phyloP scores from a whole-genome alignment of 2,113 vertebrate species.

The Tragelaphus scriptus region DNA sequence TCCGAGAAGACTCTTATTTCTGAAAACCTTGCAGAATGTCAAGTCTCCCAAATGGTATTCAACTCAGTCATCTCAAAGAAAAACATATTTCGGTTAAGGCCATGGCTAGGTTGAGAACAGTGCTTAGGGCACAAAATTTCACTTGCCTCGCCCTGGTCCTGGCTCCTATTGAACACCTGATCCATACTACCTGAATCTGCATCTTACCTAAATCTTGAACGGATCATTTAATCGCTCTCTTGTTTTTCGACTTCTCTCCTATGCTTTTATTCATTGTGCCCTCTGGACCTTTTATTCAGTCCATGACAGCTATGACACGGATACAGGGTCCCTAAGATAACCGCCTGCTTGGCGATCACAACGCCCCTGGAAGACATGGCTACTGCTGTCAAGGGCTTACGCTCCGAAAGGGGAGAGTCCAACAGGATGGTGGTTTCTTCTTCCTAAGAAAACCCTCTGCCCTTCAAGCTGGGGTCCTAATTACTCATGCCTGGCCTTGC shows the following conservation, averaged over 20 bases:
- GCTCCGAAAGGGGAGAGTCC: background rate
- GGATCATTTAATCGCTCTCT: background rate
- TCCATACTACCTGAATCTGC: background rate
- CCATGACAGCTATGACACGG: background rate
- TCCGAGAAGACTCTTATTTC: background rate
- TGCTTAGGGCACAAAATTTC: background rate
- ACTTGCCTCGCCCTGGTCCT: rapidly evolving
- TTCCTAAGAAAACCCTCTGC: background rate
- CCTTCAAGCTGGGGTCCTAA: background rate
- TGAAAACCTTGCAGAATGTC: background rate
- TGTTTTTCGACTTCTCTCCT: background rate
- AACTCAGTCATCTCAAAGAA: background rate
- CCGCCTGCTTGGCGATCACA: background rate
- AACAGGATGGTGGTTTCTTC: background rate
- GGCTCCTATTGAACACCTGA: background rate
- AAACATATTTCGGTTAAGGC: background rate
- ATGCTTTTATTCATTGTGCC: background rate
- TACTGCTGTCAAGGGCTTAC: background rate
- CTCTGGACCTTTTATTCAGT: background rate
- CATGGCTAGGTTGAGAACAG: rapidly evolving
- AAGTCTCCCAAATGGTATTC: background rate
- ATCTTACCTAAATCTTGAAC: background rate
- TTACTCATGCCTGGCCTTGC: background rate
- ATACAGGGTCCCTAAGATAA: background rate
- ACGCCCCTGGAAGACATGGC: background rate